Conservation (phyloP, 2,888 invertebrate species). For the Macrosoma leucophasiata region DNA sequence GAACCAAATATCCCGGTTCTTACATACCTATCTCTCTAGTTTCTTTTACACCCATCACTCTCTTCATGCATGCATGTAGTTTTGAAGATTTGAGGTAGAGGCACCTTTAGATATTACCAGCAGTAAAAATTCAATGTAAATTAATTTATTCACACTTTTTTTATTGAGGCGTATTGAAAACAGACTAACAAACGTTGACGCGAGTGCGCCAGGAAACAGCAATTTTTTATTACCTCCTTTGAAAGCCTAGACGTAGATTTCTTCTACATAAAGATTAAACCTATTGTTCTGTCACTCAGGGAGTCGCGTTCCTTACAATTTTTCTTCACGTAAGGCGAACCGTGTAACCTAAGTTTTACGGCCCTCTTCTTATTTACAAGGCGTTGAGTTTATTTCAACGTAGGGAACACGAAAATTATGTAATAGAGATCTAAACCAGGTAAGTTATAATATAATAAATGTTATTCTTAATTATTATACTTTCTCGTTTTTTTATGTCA, state of each 20-base stretch:
- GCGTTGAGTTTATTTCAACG: constrained; percentile 46
- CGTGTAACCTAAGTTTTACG: constrained; percentile 50
- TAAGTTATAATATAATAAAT: too few relatives aligned
- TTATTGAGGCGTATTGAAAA: background rate
- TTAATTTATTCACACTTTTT: background rate
- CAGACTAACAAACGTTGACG: background rate
- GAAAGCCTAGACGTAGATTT: constrained; percentile 32
- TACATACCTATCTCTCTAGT: too few relatives aligned
- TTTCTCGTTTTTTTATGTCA: too few relatives aligned
- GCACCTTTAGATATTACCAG: too few relatives aligned
- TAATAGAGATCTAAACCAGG: too few relatives aligned
- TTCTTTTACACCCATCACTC: too few relatives aligned
- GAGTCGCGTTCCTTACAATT: constrained; percentile 62
- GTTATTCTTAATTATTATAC: too few relatives aligned
- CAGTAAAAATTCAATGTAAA: background rate
- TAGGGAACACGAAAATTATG: constrained; percentile 50
- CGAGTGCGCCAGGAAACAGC: constrained; percentile 2
- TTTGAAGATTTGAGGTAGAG: too few relatives aligned
- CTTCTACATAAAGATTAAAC: constrained; percentile 58
- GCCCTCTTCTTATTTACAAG: constrained; percentile 56
- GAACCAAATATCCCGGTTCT: too few relatives aligned
- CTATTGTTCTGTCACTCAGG: constrained; percentile 62
- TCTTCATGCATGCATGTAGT: too few relatives aligned
- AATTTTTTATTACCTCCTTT: background rate
- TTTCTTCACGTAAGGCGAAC: constrained; percentile 49